Evolutionary conservation across 2,888 invertebrate genomes (phyloP).

Genomic region (Phorcus lineatus): DNA sequence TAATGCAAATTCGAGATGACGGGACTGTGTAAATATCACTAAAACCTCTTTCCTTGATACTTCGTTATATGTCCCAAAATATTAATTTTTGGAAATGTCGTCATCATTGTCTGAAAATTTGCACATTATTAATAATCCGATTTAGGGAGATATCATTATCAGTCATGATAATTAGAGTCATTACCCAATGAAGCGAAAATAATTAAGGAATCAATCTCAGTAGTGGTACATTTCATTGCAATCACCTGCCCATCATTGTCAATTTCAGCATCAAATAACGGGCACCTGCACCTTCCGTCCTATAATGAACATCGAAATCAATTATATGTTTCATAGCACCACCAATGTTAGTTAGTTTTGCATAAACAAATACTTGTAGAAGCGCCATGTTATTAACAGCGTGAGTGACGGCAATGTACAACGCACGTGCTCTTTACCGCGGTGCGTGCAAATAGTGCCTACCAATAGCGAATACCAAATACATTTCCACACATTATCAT

Average conservation of each 20-base stretch:
- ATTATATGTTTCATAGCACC: neutral
- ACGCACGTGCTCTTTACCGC: neutral
- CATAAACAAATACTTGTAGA: constrained; percentile 11
- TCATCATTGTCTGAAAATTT: too few relatives aligned
- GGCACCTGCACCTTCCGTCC: neutral
- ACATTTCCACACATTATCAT: constrained; percentile 11
- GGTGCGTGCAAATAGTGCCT: neutral
- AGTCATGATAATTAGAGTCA: too few relatives aligned
- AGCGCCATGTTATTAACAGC: constrained; percentile 7
- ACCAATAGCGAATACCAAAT: neutral
- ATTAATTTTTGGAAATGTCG: too few relatives aligned
- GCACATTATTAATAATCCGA: too few relatives aligned
- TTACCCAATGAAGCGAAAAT: too few relatives aligned
- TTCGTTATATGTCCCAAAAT: too few relatives aligned
- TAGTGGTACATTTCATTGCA: neutral
- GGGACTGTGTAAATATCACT: too few relatives aligned
- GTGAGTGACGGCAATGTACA: neutral
- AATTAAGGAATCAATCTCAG: neutral
- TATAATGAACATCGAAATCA: constrained; percentile 16
- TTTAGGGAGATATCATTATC: too few relatives aligned
- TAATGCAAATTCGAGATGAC: too few relatives aligned
- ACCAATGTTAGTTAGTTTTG: constrained; percentile 4
- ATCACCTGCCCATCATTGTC: constrained; percentile 6
- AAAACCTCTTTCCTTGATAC: too few relatives aligned
- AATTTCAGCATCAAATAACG: constrained; percentile 16